Base-by-base conservation (phyloP, 2,888 invertebrate species). In the Tetrapedia diversipes region DNA sequence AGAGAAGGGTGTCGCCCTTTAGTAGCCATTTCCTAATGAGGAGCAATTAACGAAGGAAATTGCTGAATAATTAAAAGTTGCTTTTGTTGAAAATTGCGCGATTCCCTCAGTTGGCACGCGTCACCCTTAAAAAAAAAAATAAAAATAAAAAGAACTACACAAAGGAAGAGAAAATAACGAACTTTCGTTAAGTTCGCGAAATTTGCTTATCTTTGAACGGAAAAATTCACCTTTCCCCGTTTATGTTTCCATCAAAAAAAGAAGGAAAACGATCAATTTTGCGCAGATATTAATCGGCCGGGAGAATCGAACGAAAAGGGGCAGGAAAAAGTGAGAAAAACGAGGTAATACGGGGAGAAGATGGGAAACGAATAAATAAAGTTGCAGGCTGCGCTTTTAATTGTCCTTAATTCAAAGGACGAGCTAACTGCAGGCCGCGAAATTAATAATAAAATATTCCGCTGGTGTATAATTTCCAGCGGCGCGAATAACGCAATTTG, bases 11-110 rank as follows among this genome's bases (percentile, higher is more conserved):
- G 47, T 54, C 64, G 73, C 66, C 72, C 65, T 81, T 77, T 72
- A 77, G 64, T 54, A 43, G 75, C 69, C 73, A 80, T 77, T 70
- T 71, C 60, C 79, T 82, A 82, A 82, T 81, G 82, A 83, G 78
- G 79, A 79, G 76, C 74, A 56, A 71, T 69, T 80, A 77, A 81
- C 65, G 77, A 72, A 81, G 74, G 79, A 72, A 79, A 83, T 77
- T 66, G 63, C 47, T 66, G 80, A 64, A 70, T 78, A 81, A 82
- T 76, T 83, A 72, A 81, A 79, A 54, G 78, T 69, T 74, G 76
- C 64, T 74, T 73, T 67, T 72, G 66, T 69, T 47, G 75, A 73
- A 79, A 74, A 81, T 60, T 59, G 60, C 57, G 27, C 37, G 45
- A 67, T 66, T 43, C 49, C 19, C 41, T 14, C 8, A n/a, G 41